Percentiles rank a stretch among this genome's conserved stretches.
phyloP scores from a whole-genome alignment of 2,888 invertebrate genomes.

The Phalera bucephala region DNA sequence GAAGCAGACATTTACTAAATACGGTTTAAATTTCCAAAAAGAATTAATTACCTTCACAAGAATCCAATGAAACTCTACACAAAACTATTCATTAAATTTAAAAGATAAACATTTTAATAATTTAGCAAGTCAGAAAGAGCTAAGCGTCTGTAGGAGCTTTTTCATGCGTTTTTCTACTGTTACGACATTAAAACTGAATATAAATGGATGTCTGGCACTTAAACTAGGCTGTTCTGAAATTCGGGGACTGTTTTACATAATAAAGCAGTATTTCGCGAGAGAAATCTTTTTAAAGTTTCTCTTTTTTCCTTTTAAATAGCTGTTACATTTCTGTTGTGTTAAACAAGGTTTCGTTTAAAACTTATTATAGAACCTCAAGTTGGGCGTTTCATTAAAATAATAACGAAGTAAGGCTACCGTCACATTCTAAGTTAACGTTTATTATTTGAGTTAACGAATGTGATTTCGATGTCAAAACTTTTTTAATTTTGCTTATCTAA shows the following conservation, averaged over 20 bases:
- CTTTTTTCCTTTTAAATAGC: slow-evolving; percentile 21
- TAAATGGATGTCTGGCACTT: slow-evolving; percentile 28
- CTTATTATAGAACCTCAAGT: slow-evolving; percentile 12
- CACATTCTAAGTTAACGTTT: neutral
- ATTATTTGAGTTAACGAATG: neutral
- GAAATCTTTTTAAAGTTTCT: slow-evolving; percentile 18
- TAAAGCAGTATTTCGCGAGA: slow-evolving; percentile 29
- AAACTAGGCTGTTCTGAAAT: slow-evolving; percentile 29
- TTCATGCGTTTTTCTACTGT: slow-evolving; percentile 21
- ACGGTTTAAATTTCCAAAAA: too few relatives aligned
- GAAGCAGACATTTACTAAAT: too few relatives aligned
- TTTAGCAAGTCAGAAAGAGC: slow-evolving; percentile 15
- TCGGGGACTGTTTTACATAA: slow-evolving; percentile 32
- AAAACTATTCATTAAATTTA: slow-evolving; percentile 22
- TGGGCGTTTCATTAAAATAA: slow-evolving; percentile 4
- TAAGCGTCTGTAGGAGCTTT: slow-evolving; percentile 11
- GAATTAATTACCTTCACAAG: too few relatives aligned
- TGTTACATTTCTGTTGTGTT: slow-evolving; percentile 15
- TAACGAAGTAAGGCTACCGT: neutral
- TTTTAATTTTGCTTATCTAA: too few relatives aligned
- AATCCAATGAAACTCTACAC: too few relatives aligned
- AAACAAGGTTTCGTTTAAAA: slow-evolving; percentile 17
- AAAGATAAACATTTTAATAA: slow-evolving; percentile 21
- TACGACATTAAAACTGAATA: slow-evolving; percentile 35
- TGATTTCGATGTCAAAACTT: too few relatives aligned